Base-by-base conservation (phyloP, 2,113 vertebrate species). In the Mobula hypostoma region DNA sequence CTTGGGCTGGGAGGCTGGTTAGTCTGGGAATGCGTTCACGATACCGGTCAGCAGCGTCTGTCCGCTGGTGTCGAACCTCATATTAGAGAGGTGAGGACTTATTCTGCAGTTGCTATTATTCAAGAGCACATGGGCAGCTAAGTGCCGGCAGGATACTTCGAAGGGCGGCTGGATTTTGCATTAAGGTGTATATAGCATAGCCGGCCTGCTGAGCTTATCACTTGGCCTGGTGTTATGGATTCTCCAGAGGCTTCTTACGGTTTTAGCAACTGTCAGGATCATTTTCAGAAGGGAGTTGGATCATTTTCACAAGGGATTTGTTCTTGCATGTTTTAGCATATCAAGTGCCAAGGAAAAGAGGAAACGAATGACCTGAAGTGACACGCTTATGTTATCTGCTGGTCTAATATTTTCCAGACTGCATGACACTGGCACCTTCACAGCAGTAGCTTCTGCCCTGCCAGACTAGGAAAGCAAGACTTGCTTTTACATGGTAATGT, bases 231-330 rank as follows among this genome's bases (percentile, higher is more conserved):
- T 32, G 58, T 63, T 6, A 87, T 12, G 14, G 85, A 63, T 12
- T 63, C 85, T 85, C 77, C 48, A 58, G 29, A 27, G 11, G 85
- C 58, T 66, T 63, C 15, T n/a, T 63, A 29, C 1, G 58, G 85
- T 88, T 66, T 88, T n/a, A 61, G 8, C 24, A 85, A 85, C 48
- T 85, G 24, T 58, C 56, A 63, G 27, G 58, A n/a, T 88, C 12
- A 63, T 88, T 88, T 87, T 14, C 83, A 61, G 11, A n/a, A 87
- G 83, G 27, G 24, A 58, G 56, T 58, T 85, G 27, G 24, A n/a
- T 87, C 11, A 87, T 87, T 87, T 88, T n/a, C 85, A 61, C 14
- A 63, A 88, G 85, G 29, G 56, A 61, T 85, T 61, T 85, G 82
- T 85, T 58, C 82, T 85, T 85, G 24, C 48, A 29, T 12, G 82